phyloP scores from a whole-genome alignment of 2,888 invertebrate genomes.

The Ceriagrion tenellum region DNA sequence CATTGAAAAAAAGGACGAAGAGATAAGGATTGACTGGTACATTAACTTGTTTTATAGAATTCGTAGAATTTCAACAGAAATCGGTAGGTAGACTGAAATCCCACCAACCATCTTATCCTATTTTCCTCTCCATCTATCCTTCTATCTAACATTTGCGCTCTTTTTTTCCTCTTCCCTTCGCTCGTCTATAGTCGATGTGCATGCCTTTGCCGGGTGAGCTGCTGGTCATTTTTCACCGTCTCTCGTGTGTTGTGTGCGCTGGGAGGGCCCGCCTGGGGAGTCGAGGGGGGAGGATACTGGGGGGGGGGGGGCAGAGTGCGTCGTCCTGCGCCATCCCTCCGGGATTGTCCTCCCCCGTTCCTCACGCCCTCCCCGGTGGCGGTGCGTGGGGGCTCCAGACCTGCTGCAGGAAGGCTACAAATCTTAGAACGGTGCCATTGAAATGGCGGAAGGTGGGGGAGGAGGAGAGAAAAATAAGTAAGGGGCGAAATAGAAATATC shows the following conservation, averaged over 20 bases:
- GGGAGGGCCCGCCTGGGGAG: background rate
- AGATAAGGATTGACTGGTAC: too few relatives aligned
- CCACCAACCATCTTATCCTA: too few relatives aligned
- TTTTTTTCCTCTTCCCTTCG: background rate
- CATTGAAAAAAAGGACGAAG: too few relatives aligned
- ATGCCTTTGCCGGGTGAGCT: background rate
- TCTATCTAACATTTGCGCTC: background rate
- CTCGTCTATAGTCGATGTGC: conserved; percentile 40
- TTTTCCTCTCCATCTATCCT: too few relatives aligned
- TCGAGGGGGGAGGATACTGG: too few relatives aligned
- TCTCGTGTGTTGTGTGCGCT: background rate
- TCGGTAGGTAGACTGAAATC: too few relatives aligned
- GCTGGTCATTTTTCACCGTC: conserved; percentile 61
- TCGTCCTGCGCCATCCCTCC: background rate
- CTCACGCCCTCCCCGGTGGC: background rate
- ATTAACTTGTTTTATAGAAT: too few relatives aligned
- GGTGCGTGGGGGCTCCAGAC: background rate
- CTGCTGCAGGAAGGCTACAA: background rate
- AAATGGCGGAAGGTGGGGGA: background rate
- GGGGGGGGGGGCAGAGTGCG: background rate
- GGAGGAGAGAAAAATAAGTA: background rate
- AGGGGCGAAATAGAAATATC: conserved; percentile 18
- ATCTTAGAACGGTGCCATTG: conserved; percentile 14
- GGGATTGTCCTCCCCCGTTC: background rate
- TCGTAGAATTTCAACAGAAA: too few relatives aligned